phyloP scores from a whole-genome alignment of 1,140 invertebrate genomes.

The Diorhabda carinulata region DNA sequence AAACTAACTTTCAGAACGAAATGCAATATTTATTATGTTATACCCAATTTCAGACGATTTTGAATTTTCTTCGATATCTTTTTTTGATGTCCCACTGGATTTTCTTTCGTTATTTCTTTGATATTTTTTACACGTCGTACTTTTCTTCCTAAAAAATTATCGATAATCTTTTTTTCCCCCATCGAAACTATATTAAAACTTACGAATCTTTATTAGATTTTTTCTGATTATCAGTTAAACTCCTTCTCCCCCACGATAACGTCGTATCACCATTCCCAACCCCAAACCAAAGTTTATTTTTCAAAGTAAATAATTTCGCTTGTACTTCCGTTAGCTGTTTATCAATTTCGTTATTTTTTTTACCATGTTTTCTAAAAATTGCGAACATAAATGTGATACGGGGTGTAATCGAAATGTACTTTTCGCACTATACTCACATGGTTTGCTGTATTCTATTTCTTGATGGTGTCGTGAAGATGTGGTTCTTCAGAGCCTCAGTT shows the following conservation, averaged over 20 bases:
- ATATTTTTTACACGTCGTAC: conserved; percentile 15
- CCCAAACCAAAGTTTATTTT: conserved; percentile 46
- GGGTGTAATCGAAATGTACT: no score
- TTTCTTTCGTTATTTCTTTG: conserved; percentile 21
- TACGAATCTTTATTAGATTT: conserved; percentile 17
- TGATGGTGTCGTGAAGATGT: conserved; percentile 16
- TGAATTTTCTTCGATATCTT: conserved; percentile 17
- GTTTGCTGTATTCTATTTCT: conserved; percentile 25
- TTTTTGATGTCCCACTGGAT: conserved; percentile 14
- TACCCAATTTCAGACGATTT: conserved; percentile 29
- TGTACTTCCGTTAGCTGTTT: conserved; percentile 45
- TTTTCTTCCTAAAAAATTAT: conserved; percentile 15
- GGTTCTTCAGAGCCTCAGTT: conserved; percentile 13
- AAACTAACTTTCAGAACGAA: conserved; percentile 19
- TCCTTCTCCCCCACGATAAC: conserved; percentile 54
- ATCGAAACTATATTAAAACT: background rate
- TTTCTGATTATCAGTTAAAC: background rate
- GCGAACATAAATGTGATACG: background rate
- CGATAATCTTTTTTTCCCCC: conserved; percentile 10
- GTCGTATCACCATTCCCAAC: conserved; percentile 46
- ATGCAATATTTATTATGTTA: conserved; percentile 30
- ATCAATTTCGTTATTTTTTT: conserved; percentile 32
- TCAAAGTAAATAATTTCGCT: conserved; percentile 42
- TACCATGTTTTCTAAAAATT: conserved; percentile 12
- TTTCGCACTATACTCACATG: conserved; percentile 3